Conservation (phyloP, 2,113 vertebrate genomes). For the Gambusia affinis region DNA sequence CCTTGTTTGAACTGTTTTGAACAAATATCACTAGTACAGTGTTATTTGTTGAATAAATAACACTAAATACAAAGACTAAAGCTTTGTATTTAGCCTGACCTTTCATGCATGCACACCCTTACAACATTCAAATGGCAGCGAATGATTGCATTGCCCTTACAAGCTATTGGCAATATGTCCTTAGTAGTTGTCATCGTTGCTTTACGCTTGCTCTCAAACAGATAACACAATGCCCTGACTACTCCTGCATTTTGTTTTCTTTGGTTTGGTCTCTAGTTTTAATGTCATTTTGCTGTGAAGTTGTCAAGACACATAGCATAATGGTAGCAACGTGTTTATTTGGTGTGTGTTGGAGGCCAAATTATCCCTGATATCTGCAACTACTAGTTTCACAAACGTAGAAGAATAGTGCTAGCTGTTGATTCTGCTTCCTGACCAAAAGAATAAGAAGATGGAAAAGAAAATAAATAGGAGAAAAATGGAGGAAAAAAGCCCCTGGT, state of each 20-base stretch:
- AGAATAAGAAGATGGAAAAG: constrained; percentile 27
- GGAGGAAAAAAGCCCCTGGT: constrained; percentile 21
- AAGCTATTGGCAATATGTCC: constrained; percentile 24
- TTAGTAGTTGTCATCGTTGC: constrained; percentile 37
- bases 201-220: constrained; percentile 20
- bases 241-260: constrained; percentile 32
- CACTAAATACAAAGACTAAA: too few relatives aligned
- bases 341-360: constrained; percentile 41
- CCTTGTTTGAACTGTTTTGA: background rate
- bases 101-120: constrained; percentile 19
- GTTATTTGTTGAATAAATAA: background rate
- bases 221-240: constrained; percentile 34
- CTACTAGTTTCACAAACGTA: constrained; percentile 36
- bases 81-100: constrained; percentile 28
- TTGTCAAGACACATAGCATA: constrained; percentile 34
- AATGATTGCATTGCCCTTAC: constrained; percentile 30
- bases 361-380: constrained; percentile 59
- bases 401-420: constrained; percentile 37
- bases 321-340: constrained; percentile 44
- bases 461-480: constrained; percentile 29
- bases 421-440: constrained; percentile 39
- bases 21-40: background rate
- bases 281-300: constrained; percentile 8
- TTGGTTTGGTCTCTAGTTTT: constrained; percentile 20
- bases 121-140: constrained; percentile 7